Percentiles rank a stretch among this genome's conserved stretches.
These are phyloP conservation scores for Periophthalmus magnuspinnatus DNA, from an alignment of 2,797 vertebrate genomes.

Conservation along the genomic window DNA sequence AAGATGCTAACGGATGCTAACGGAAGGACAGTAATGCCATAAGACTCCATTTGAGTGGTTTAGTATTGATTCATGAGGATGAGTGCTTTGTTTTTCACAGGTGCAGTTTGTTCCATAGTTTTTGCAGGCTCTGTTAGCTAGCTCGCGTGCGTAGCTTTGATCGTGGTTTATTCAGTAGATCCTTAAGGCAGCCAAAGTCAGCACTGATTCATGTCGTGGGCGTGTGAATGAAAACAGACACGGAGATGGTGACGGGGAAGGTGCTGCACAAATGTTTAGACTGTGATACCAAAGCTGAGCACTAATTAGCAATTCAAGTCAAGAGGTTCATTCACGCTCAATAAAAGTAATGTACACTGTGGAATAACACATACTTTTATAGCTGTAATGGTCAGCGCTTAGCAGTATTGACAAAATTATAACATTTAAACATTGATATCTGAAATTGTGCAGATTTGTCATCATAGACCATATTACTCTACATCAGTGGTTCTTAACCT, in stretches of 20 bases:
- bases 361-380: background rate
- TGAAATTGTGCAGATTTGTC: too few species aligned
- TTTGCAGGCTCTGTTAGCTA: slow-evolving; percentile 1
- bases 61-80: slow-evolving; percentile 3
- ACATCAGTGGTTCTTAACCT: too few species aligned
- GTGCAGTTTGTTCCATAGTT: slow-evolving; percentile 36
- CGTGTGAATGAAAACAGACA: slow-evolving; percentile 30
- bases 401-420: too few species aligned
- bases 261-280: slow-evolving; percentile 17
- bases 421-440: too few species aligned
- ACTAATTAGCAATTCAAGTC: background rate
- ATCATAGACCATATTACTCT: too few species aligned
- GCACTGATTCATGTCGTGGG: background rate
- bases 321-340: background rate
- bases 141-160: slow-evolving; percentile 32
- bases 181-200: slow-evolving; percentile 44
- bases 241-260: slow-evolving; percentile 19
- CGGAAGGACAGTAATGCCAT: background rate
- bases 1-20: background rate
- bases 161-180: slow-evolving; percentile 60
- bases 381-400: too few species aligned
- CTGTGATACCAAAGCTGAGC: slow-evolving; percentile 12
- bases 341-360: background rate
- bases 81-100: slow-evolving; percentile 38
- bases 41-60: background rate